Conservation (phyloP, 2,888 invertebrate genomes). For the Metellina segmentata region DNA sequence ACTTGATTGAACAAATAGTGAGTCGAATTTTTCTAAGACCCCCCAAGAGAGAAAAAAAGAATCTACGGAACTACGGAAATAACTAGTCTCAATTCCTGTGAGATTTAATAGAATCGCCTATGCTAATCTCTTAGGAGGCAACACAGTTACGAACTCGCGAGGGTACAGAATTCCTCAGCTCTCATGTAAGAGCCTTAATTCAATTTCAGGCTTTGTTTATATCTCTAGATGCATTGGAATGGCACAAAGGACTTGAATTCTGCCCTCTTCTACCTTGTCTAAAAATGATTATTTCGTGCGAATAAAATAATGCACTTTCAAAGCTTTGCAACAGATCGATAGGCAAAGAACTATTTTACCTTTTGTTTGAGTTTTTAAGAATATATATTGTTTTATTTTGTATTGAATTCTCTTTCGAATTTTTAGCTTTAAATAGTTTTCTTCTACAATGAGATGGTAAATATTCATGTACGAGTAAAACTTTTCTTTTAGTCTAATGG, state of each 20-base stretch:
- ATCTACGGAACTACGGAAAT: slow-evolving; percentile 34
- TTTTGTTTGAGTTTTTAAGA: background rate
- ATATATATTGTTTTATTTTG: slow-evolving; percentile 21
- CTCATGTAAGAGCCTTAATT: slow-evolving; percentile 48
- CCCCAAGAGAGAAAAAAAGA: background rate
- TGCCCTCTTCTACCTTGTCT: background rate
- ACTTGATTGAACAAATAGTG: slow-evolving; percentile 4
- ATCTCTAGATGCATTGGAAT: slow-evolving; percentile 26
- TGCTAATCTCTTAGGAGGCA: slow-evolving; percentile 54
- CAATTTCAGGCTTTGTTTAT: slow-evolving; percentile 66
- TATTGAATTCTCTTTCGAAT: no score
- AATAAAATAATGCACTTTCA: slow-evolving; percentile 26
- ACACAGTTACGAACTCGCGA: slow-evolving; percentile 4
- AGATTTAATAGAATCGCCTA: slow-evolving; percentile 63
- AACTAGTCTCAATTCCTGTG: slow-evolving; percentile 32
- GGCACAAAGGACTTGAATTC: slow-evolving; percentile 25
- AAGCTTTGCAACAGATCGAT: slow-evolving; percentile 21
- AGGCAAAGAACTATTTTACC: background rate
- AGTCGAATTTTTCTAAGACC: slow-evolving; percentile 8
- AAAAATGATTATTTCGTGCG: slow-evolving; percentile 40
- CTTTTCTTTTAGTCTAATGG: no score
- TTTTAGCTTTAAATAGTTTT: no score
- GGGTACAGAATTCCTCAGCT: slow-evolving; percentile 44
- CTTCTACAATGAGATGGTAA: no score
- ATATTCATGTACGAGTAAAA: no score